phyloP scores from a whole-genome alignment of 2,888 invertebrate species.

The Drosophila dives region DNA sequence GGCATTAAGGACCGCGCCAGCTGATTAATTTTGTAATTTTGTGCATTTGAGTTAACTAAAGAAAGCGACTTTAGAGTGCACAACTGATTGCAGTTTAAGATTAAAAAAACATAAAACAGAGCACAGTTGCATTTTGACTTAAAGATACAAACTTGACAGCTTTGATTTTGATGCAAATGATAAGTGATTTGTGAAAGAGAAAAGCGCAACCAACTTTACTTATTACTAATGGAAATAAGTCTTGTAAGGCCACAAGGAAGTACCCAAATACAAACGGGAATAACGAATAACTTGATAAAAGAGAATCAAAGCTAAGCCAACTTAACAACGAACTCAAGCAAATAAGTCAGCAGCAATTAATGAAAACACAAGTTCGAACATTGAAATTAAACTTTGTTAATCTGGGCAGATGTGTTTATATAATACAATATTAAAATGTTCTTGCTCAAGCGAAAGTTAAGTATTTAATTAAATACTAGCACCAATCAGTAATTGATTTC shows the following conservation, averaged over 20 bases:
- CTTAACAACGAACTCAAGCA: not conserved
- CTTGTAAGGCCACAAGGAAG: not conserved
- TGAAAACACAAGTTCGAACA: not conserved
- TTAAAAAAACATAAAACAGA: not conserved
- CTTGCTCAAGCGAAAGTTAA: not conserved
- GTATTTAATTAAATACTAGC: not conserved
- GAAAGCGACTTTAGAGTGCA: not conserved
- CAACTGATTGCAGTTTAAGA: not conserved
- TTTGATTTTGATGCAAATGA: not conserved
- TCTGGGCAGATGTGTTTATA: not conserved
- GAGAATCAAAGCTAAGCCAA: not conserved
- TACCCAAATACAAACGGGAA: not conserved
- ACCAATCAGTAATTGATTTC: conserved; percentile 1
- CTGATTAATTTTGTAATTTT: conserved; percentile 28
- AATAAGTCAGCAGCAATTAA: not conserved
- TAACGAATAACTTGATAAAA: not conserved
- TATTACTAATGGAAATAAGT: not conserved
- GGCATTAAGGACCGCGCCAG: conserved; percentile 75
- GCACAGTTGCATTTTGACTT: not conserved
- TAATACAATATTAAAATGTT: not conserved
- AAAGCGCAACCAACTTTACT: not conserved
- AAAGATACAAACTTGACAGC: not conserved
- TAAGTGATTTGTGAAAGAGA: not conserved
- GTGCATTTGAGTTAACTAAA: conserved; percentile 1
- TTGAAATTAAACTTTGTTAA: not conserved